phyloP scores from a whole-genome alignment of 2,113 vertebrate genomes.

The Vicugna pacos region DNA sequence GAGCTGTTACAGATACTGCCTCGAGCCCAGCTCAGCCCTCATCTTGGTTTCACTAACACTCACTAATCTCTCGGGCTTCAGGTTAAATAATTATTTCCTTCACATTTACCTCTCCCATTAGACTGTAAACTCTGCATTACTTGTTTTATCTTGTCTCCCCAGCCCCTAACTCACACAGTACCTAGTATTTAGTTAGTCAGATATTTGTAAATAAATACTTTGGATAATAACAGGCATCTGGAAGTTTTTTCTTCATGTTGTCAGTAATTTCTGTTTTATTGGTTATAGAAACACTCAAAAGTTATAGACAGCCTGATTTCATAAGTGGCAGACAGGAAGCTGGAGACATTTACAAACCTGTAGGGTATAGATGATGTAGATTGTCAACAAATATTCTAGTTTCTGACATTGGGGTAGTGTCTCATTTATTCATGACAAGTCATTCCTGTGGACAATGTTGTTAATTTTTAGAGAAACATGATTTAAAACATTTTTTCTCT shows the following conservation, averaged over 20 bases:
- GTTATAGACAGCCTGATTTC: background rate
- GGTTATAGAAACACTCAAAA: background rate
- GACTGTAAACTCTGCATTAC: background rate
- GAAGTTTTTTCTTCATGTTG: background rate
- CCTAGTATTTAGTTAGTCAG: background rate
- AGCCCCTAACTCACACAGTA: background rate
- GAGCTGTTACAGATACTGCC: background rate
- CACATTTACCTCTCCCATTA: background rate
- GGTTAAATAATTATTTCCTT: conserved; percentile 1
- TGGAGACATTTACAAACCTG: background rate
- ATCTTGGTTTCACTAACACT: background rate
- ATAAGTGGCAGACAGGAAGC: background rate
- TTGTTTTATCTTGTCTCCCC: background rate
- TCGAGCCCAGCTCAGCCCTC: background rate
- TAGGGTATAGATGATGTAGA: background rate
- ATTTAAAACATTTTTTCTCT: background rate
- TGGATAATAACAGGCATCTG: background rate
- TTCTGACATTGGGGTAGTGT: background rate
- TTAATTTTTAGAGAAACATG: conserved; percentile 32
- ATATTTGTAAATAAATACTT: conserved; percentile 46
- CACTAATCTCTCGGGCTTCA: background rate
- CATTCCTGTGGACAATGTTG: background rate
- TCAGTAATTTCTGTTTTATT: conserved; percentile 36
- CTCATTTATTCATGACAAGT: background rate
- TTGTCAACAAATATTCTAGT: background rate